Percentiles rank a stretch among this genome's conserved stretches.
Evolutionary conservation across 2,113 vertebrate species (phyloP).

Genomic region (Myrmecophaga tridactyla): DNA sequence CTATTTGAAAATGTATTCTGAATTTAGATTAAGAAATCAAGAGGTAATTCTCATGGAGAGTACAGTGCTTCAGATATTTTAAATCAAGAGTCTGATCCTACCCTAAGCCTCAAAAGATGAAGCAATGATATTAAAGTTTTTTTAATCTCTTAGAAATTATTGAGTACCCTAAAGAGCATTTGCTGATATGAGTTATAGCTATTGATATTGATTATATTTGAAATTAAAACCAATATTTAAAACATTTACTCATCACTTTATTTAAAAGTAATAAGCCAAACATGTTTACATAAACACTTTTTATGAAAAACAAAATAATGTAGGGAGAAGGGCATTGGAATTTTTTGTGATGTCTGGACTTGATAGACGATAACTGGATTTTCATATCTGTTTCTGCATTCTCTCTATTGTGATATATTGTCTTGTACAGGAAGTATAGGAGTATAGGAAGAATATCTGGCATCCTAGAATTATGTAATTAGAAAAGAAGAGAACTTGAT

Average conservation of each 20-base stretch:
- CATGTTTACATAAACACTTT: not conserved
- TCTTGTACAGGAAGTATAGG: not conserved
- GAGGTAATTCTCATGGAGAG: not conserved
- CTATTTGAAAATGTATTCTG: not conserved
- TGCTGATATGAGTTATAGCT: not conserved
- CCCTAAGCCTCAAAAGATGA: not conserved
- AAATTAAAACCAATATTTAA: not conserved
- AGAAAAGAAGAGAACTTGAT: not conserved
- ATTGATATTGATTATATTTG: not conserved
- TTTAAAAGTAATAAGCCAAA: not conserved
- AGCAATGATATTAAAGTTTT: slow-evolving; percentile 7
- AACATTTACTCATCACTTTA: not conserved
- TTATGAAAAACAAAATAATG: not conserved
- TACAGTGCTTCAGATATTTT: not conserved
- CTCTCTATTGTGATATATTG: not conserved
- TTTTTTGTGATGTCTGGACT: not conserved
- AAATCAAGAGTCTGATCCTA: not conserved
- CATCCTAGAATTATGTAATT: not conserved
- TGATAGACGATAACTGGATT: not conserved
- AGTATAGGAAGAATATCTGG: not conserved
- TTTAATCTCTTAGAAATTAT: not conserved
- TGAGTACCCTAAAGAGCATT: not conserved
- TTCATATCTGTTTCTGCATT: not conserved
- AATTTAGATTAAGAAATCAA: not conserved
- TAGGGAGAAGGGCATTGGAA: not conserved